Conservation (phyloP, 2,797 vertebrate species). For the Thunnus albacares region DNA sequence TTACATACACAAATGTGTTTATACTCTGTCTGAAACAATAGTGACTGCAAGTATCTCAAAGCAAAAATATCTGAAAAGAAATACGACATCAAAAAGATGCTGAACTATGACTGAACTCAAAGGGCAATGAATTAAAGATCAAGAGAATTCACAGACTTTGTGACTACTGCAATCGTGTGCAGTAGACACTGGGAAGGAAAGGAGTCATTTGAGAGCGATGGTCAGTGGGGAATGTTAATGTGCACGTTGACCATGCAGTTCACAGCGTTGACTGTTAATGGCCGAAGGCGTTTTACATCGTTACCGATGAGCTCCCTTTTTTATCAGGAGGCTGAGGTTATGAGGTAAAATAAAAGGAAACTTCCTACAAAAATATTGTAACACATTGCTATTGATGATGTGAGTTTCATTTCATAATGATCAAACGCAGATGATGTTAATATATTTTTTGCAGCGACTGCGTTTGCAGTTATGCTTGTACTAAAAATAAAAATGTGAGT, state of each 20-base stretch:
- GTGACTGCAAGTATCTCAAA: constrained; percentile 14
- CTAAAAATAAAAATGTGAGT: neutral
- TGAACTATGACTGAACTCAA: constrained; percentile 79
- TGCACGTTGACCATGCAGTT: constrained; percentile 37
- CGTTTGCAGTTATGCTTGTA: neutral
- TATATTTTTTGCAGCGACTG: neutral
- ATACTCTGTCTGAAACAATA: constrained; percentile 13
- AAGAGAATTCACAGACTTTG: constrained; percentile 54
- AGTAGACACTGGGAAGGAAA: constrained; percentile 22
- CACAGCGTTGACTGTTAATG: constrained; percentile 17
- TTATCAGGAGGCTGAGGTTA: neutral
- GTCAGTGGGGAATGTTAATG: constrained; percentile 46
- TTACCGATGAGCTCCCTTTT: neutral
- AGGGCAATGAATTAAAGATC: constrained; percentile 78
- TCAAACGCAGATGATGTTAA: constrained; percentile 1
- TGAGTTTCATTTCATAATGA: neutral
- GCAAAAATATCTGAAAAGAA: constrained; percentile 2
- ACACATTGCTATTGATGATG: neutral
- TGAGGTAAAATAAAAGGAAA: constrained; percentile 19
- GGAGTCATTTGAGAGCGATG: constrained; percentile 35
- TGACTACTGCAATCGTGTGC: constrained; percentile 57
- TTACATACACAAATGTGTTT: neutral
- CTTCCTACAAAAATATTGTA: neutral
- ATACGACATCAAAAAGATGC: constrained; percentile 29
- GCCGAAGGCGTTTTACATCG: constrained; percentile 2